Conservation (phyloP, 2,797 vertebrate species). For the Diceros bicornis region DNA sequence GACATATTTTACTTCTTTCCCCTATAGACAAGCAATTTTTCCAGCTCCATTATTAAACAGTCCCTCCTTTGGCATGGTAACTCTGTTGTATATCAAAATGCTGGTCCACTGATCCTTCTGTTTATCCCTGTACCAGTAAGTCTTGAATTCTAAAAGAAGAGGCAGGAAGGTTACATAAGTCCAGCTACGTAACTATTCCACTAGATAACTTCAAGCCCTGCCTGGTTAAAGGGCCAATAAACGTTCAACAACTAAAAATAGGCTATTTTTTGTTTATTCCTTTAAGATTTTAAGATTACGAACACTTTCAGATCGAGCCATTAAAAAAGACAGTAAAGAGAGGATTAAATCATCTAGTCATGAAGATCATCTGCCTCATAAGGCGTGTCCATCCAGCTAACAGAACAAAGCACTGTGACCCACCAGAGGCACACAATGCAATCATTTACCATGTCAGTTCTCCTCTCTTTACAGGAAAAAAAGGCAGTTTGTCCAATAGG, state of each 20-base stretch:
- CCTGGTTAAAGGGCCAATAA: constrained; percentile 1
- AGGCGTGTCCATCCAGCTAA: neutral
- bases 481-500: constrained; percentile 61
- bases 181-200: constrained; percentile 11
- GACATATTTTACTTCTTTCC: neutral
- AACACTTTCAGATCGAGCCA: constrained; percentile 3
- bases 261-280: constrained; percentile 8
- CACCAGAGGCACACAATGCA: neutral
- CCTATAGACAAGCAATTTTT: constrained; percentile 27
- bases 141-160: constrained; percentile 46
- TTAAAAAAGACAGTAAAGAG: constrained; percentile 48
- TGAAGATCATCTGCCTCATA: neutral
- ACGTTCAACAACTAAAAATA: constrained; percentile 41
- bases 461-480: constrained; percentile 14
- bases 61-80: neutral
- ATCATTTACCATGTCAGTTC: constrained; percentile 72
- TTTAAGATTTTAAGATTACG: constrained; percentile 65
- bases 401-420: neutral
- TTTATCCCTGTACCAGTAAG: neutral
- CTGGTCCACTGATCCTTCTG: neutral
- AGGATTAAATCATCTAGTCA: constrained; percentile 45
- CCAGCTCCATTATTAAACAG: constrained; percentile 28
- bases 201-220: neutral
- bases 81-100: neutral
- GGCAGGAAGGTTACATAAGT: neutral